Base-by-base conservation (phyloP, 2,797 vertebrate species). In the Acanthis flammea region DNA sequence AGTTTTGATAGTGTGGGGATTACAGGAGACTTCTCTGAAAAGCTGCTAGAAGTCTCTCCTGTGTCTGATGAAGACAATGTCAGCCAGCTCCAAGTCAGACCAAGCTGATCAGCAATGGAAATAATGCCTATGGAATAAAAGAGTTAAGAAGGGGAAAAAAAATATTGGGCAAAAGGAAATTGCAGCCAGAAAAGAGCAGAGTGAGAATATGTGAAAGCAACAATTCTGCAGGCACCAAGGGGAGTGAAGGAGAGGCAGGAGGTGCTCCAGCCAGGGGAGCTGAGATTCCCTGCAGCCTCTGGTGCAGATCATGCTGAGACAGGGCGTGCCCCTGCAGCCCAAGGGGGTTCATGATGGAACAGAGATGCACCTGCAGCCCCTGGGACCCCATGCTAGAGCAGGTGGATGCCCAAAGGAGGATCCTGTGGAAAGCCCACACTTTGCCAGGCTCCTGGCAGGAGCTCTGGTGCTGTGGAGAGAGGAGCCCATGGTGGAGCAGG, bases 71-170 rank as follows among this genome's bases (percentile, higher is more conserved):
- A 68, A 62, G 62, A 27, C 48, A 55, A 37, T 10, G 48, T 19
- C 70, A 62, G 35, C 22, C 48, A 68, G 23, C 27, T 61, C 42
- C 35, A 55, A 21, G 25, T 0, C 24, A n/a, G 35, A 68, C 19
- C 0, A 0, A 74, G n/a, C 37, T 27, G 44, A 68, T 17, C 27
- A 68, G 48, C 0, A 0, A 48, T 4, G 5, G n/a, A 42, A 55
- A 28, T 13, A 82, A 62, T 2, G 17, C 16, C 55, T 30, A 37
- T 55, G 42, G 13, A 75, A 24, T 13, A 75, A 70, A 4, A 62
- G 8, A 75, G 28, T 24, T 88, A 68, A 39, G 55, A 37, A 68
- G 15, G 15, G 55, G 31, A 47, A 50, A 48, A 47, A 14, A 45
- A 45, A 3, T 41, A 55, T 10, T 42, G 48, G 18, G 31, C 31